Percentiles rank a stretch among this genome's conserved stretches.
Evolutionary conservation across 2,888 invertebrate species (phyloP).

Genomic region (Apotomis betuletana): DNA sequence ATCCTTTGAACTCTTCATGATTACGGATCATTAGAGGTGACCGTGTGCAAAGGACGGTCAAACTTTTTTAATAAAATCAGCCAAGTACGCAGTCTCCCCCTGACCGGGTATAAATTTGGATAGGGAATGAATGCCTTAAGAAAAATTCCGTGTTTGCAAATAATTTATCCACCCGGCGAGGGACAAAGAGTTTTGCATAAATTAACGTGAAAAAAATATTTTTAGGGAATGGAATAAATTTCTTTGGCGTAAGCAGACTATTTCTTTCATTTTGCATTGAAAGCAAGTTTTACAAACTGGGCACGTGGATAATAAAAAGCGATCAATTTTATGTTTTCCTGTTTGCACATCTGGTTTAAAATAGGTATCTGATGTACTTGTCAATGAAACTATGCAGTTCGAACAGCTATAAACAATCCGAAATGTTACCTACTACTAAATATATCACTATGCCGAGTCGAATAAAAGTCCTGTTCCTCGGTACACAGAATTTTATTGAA

Average conservation of each 20-base stretch:
- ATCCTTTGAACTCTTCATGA: constrained; percentile 52
- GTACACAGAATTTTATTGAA: too few species aligned
- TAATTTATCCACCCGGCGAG: constrained; percentile 58
- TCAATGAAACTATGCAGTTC: too few species aligned
- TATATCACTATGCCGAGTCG: too few species aligned
- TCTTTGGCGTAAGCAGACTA: background rate
- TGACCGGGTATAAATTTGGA: constrained; percentile 68
- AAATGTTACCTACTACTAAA: too few species aligned
- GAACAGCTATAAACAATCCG: too few species aligned
- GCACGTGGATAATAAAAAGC: too few species aligned
- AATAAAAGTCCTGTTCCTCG: too few species aligned
- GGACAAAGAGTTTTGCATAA: constrained; percentile 53
- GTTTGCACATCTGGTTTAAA: too few species aligned
- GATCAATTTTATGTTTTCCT: too few species aligned
- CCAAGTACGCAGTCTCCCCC: constrained; percentile 54
- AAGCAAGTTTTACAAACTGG: background rate
- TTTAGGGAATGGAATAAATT: constrained; percentile 1
- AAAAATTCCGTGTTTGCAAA: constrained; percentile 62
- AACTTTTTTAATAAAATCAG: constrained; percentile 79
- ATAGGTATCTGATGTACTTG: too few species aligned
- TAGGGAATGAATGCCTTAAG: constrained; percentile 62
- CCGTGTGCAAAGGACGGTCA: constrained; percentile 50
- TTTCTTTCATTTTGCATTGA: constrained; percentile 22
- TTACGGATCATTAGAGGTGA: constrained; percentile 51
- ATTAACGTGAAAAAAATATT: constrained; percentile 48